Base-by-base conservation (phyloP, 2,888 invertebrate genomes). In the Emmelina monodactyla region DNA sequence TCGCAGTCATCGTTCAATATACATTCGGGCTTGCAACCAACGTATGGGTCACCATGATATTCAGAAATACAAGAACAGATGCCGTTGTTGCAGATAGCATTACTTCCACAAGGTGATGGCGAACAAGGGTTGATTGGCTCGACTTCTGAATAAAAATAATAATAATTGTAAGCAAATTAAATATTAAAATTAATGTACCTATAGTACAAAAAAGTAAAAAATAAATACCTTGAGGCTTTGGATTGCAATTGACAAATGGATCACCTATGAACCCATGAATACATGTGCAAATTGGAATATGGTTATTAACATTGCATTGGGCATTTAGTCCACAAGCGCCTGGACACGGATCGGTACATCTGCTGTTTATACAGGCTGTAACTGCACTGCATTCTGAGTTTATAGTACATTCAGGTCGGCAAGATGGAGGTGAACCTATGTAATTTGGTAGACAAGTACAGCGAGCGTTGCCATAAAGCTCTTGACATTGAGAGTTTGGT, bases 11-110 rank as follows among this genome's bases (percentile, higher is more conserved):
- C 83, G 59, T 89, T 91, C 3, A 88, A 73, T 22, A 90, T 82
- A 62, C 92, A 92, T 71, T 92, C 91, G 1, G 91, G 91, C 43
- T 89, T 83, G 55, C 91, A 91, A 33, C 86, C 86, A 34, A 82
- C 66, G 51, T 86, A 87, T 10, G 91, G 90, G 63, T 90, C 87
- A 12, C 91, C 91, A 42, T 83, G 83, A 57, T 88, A 90, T 56
- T 88, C 88, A 1, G 84, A 73, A 43, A 87, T 62, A 53, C 92
- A 92, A 5, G 84, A 82, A 57, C 91, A 92, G 19, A 78, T 56
- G n/a, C 87, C 88, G 42, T 85, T 78, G 22, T 78, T 62, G 47
- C 89, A 89, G 45, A 82, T 64, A 7, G 86, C 82, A 58, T 86
- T 86, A 9, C 84, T 47, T n/a, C 87, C 87, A 47, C 89, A 90